Conservation (phyloP, 53 echinoderm and acorn worm species). For the Pentamera pediparva region DNA sequence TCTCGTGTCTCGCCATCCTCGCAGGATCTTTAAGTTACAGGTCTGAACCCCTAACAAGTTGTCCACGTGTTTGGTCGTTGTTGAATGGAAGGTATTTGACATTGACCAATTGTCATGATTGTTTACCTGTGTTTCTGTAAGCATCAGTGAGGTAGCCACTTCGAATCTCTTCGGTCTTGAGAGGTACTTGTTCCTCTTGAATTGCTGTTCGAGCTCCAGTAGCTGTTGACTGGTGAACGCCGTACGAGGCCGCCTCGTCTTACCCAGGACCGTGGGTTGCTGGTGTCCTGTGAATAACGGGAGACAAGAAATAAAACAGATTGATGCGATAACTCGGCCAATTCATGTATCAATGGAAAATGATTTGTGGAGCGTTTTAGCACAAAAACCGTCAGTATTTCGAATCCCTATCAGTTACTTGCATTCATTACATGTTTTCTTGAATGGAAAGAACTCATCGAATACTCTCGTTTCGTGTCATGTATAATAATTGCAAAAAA, state of each 20-base stretch:
- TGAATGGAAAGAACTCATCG: too few relatives aligned
- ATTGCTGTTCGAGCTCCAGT: constrained; percentile 80
- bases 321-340: not conserved
- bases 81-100: too few relatives aligned
- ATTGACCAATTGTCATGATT: too few relatives aligned
- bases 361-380: not conserved
- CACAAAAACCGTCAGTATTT: too few relatives aligned
- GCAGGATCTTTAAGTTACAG: too few relatives aligned
- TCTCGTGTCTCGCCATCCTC: too few relatives aligned
- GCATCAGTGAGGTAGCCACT: constrained; percentile 96
- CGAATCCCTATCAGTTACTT: too few relatives aligned
- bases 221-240: constrained; percentile 97
- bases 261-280: constrained; percentile 82
- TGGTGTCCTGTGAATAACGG: constrained; percentile 61
- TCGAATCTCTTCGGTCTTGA: constrained; percentile 96
- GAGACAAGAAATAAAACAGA: not conserved
- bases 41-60: too few relatives aligned
- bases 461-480: too few relatives aligned
- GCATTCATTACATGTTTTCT: too few relatives aligned
- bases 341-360: not conserved
- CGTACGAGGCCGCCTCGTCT: constrained; percentile 87
- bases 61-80: too few relatives aligned
- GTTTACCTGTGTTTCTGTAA: constrained; percentile 97
- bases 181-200: constrained; percentile 94
- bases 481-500: too few relatives aligned